A percentile compares a stretch with the other conserved stretches of the same genome.
Evolutionary conservation across 2,113 vertebrate species (phyloP).

Genomic region (Corythaixoides concolor): DNA sequence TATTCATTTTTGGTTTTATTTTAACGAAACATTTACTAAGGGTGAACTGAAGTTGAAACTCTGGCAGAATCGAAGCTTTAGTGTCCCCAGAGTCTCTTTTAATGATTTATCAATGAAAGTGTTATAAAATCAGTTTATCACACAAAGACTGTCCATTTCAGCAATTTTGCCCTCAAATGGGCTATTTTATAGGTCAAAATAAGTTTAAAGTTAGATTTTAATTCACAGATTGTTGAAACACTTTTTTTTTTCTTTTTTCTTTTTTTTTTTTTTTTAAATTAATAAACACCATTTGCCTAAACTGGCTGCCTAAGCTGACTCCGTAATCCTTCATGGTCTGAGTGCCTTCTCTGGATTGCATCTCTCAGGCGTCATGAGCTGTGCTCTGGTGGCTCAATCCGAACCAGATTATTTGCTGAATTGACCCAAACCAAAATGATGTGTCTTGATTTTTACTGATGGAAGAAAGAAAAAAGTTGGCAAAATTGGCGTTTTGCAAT

Average conservation of each 20-base stretch:
- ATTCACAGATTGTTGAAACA: neutral
- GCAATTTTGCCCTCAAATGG: neutral
- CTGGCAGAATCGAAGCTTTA: neutral
- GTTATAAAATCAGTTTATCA: neutral
- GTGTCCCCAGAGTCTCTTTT: neutral
- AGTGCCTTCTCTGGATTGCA: neutral
- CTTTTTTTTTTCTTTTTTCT: too few species aligned
- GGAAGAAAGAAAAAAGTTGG: neutral
- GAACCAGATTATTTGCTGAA: neutral
- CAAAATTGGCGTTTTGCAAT: neutral
- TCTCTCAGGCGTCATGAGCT: neutral
- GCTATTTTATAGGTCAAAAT: neutral
- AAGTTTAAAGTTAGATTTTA: neutral
- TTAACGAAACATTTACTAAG: slow-evolving; percentile 43
- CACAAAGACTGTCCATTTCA: neutral
- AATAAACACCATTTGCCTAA: neutral
- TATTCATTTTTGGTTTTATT: slow-evolving; percentile 52
- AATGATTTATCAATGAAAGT: neutral
- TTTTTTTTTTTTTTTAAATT: neutral
- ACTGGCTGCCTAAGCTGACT: neutral
- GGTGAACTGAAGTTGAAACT: neutral
- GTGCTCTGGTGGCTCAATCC: neutral
- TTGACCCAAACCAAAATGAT: neutral
- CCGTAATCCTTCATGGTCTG: neutral
- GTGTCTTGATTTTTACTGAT: neutral